These are phyloP conservation scores for Lithophane semibrunnea DNA, from an alignment of 2,888 invertebrate genomes.

Conservation along the genomic window DNA sequence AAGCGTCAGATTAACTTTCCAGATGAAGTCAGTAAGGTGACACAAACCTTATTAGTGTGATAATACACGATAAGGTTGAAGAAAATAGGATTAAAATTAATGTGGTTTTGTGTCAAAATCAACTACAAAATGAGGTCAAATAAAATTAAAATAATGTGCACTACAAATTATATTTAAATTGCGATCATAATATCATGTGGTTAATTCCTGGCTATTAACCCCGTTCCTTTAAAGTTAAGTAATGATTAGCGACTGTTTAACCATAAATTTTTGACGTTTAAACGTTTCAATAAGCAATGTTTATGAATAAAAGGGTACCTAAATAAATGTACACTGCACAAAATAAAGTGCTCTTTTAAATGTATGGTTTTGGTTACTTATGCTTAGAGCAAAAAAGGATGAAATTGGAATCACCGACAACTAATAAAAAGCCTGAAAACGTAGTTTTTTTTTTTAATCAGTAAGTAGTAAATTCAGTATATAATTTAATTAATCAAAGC, in stretches of 20 bases:
- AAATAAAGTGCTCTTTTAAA: neutral
- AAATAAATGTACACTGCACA: neutral
- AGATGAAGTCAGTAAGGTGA: slow-evolving; percentile 80
- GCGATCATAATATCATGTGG: neutral
- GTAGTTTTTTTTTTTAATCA: too few relatives aligned
- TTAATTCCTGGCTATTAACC: neutral
- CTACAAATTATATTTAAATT: slow-evolving; percentile 14
- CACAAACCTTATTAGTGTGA: slow-evolving; percentile 73
- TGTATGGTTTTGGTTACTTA: neutral
- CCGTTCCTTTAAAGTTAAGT: too few relatives aligned
- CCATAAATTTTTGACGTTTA: too few relatives aligned
- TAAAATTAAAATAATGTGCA: slow-evolving; percentile 1
- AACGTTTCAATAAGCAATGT: too few relatives aligned
- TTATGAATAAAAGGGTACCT: too few relatives aligned
- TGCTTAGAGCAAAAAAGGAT: neutral
- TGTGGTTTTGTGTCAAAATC: slow-evolving; percentile 11
- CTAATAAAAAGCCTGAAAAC: neutral
- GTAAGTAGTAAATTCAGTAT: too few relatives aligned
- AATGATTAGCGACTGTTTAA: too few relatives aligned
- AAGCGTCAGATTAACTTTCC: slow-evolving; percentile 85
- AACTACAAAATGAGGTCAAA: neutral
- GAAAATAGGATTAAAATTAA: slow-evolving; percentile 38
- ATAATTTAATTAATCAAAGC: too few relatives aligned
- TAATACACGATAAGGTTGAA: slow-evolving; percentile 55
- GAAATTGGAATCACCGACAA: neutral